These are phyloP conservation scores for Chiropotes sagulatus DNA, from an alignment of 2,797 vertebrate genomes.

Conservation along the genomic window DNA sequence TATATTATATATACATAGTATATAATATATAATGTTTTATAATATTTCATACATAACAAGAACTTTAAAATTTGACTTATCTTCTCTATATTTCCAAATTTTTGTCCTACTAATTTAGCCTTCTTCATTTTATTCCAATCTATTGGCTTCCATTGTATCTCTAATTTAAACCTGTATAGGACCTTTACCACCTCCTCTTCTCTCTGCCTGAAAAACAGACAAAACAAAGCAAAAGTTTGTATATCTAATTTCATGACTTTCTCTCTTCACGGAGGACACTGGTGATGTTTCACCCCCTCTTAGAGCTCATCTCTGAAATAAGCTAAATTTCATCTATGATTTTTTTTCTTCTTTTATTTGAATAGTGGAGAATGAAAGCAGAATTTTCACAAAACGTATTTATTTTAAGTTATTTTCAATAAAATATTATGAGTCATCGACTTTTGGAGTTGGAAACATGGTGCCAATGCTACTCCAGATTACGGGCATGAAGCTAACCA, in stretches of 20 bases:
- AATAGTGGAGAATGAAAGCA: neutral
- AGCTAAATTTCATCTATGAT: neutral
- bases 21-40: too few species aligned
- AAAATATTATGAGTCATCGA: neutral
- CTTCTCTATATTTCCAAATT: neutral
- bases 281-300: neutral
- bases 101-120: neutral
- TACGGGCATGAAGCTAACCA: neutral
- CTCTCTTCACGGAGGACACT: neutral
- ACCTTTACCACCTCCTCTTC: neutral
- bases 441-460: neutral
- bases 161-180: neutral
- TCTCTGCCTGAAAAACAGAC: neutral
- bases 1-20: too few species aligned
- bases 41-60: neutral
- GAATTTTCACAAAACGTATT: neutral
- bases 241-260: neutral
- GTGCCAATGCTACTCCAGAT: neutral
- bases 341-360: neutral
- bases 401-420: neutral
- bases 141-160: neutral
- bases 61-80: neutral
- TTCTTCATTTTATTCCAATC: neutral
- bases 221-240: neutral
- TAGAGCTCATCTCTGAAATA: neutral